Percentiles rank a stretch among this genome's conserved stretches.
These are phyloP conservation scores for Rhea pennata DNA, from an alignment of 2,113 vertebrate genomes.

Conservation along the genomic window DNA sequence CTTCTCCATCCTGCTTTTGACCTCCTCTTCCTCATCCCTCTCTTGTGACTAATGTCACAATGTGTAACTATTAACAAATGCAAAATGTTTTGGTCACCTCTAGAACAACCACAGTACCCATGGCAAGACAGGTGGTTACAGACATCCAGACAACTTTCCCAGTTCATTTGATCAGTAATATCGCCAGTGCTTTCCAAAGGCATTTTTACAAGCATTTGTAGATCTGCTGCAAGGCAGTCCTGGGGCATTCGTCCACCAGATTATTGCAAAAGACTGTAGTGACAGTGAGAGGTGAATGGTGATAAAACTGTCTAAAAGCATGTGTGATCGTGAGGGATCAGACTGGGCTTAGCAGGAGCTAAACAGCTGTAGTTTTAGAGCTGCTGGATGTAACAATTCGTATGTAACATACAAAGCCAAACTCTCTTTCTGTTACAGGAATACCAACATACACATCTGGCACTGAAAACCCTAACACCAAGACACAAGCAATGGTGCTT, in stretches of 20 bases:
- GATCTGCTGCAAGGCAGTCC: neutral
- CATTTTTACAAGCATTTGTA: accelerated
- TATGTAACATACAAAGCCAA: neutral
- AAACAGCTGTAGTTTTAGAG: neutral
- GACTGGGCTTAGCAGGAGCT: neutral
- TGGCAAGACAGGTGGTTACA: neutral
- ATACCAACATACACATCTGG: accelerated
- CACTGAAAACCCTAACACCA: neutral
- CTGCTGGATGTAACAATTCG: neutral
- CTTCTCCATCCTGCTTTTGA: neutral
- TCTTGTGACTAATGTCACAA: neutral
- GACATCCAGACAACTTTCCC: neutral
- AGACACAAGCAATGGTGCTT: no score
- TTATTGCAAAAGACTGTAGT: neutral
- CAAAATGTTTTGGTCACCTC: no score
- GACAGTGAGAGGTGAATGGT: neutral
- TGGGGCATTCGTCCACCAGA: neutral
- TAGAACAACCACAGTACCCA: neutral
- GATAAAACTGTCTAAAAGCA: neutral
- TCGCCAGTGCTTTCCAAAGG: accelerated
- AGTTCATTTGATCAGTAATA: accelerated
- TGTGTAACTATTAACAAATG: neutral
- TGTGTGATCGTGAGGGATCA: accelerated
- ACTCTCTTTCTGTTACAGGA: neutral
- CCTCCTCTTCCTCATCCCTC: neutral